A percentile compares a stretch with the other conserved stretches of the same genome.
These are phyloP conservation scores for Perca fluviatilis DNA, from an alignment of 2,113 vertebrate genomes.

Conservation along the genomic window DNA sequence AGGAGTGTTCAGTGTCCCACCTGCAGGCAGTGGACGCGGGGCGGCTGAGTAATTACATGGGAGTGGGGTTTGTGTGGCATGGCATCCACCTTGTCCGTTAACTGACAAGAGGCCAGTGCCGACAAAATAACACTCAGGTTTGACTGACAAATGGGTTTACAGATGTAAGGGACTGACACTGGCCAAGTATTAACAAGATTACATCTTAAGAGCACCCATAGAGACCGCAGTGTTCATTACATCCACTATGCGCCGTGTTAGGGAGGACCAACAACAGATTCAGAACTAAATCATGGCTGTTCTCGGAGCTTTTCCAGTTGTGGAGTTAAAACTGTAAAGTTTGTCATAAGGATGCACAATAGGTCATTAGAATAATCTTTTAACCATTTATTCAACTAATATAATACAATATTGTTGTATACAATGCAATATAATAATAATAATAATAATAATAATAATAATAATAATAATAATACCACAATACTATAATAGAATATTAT, in stretches of 20 bases:
- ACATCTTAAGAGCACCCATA: background rate
- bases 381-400: too few species aligned
- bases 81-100: slow-evolving; percentile 14
- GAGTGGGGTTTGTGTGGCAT: slow-evolving; percentile 43
- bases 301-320: background rate
- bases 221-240: background rate
- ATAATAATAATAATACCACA: too few species aligned
- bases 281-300: background rate
- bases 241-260: background rate
- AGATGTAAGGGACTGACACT: background rate
- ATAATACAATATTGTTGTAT: too few species aligned
- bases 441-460: too few species aligned
- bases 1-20: slow-evolving; percentile 56
- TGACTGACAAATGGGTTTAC: slow-evolving; percentile 25
- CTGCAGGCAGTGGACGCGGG: slow-evolving; percentile 46
- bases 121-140: background rate
- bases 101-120: slow-evolving; percentile 30
- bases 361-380: too few species aligned
- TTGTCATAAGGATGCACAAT: background rate
- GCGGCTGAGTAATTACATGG: slow-evolving; percentile 69
- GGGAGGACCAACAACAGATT: background rate
- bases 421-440: too few species aligned
- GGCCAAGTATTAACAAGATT: background rate
- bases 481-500: too few species aligned
- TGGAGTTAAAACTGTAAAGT: background rate